Evolutionary conservation across 2,888 invertebrate species (phyloP), one percentile per base, ranked within the genome.

Genomic region (Tipula helvola): DNA sequence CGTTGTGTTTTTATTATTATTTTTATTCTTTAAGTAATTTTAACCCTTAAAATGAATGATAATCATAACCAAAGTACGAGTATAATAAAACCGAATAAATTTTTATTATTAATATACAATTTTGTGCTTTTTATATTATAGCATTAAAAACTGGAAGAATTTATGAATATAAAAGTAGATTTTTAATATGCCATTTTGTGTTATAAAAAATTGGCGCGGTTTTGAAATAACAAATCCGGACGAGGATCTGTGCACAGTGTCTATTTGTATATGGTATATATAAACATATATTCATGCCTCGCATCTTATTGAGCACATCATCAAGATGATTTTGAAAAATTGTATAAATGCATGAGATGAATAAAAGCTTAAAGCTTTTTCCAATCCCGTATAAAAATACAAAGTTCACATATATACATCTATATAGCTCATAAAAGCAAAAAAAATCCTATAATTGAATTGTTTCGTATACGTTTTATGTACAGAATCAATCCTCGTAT

Each of bases 41-140:
- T 71, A 71, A 71, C 71, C 71, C 71, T 71, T 71, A 71, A 71
- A 71, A 71, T 71, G 71, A 71, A 71, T 71, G 71, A 71, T 71
- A 71, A 71, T 71, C 71, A 71, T 71, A 71, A 71, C 71, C 71
- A 71, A 28, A 71, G 71, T 71, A 28, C 1, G 28, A 28, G 28
- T 28, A 28, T 28, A 71, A 71, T 71, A 71, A 71, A 71, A 71
- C 71, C 71, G 71, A 71, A 71, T 71, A 10, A 71, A 71, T 71
- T 71, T 71, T 71, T 71, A 71, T 28, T 71, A 71, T 71, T 71
- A 71, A 71, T 71, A 71, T 71, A 71, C 71, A 71, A 71, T 71
- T 71, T 71, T 28, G 28, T 28, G 71, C 71, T 71, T 71, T 71
- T 71, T 28, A 71, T 71, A 71, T 28, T 71, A 71, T 8, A 18